Percentiles rank a stretch among this genome's conserved stretches.
These are phyloP conservation scores for Aythya baeri DNA, from an alignment of 2,113 vertebrate genomes.

Conservation along the genomic window DNA sequence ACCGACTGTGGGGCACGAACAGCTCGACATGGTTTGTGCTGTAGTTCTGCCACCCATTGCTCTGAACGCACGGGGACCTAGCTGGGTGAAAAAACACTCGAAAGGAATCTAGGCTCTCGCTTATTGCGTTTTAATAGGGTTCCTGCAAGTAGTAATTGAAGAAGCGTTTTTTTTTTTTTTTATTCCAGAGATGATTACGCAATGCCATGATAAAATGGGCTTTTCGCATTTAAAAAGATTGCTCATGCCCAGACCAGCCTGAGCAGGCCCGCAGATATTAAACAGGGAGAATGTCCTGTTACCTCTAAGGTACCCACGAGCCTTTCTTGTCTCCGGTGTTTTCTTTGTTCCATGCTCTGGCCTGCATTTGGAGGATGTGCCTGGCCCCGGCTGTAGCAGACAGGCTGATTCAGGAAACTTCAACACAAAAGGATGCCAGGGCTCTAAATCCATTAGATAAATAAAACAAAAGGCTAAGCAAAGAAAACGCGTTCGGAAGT, in stretches of 20 bases:
- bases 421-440: constrained; percentile 21
- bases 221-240: neutral
- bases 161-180: neutral
- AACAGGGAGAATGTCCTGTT: neutral
- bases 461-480: constrained; percentile 43
- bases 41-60: neutral
- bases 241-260: neutral
- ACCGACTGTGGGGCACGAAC: constrained; percentile 7
- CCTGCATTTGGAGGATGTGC: neutral
- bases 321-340: neutral
- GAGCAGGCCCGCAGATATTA: neutral
- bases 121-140: constrained; percentile 24
- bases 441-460: constrained; percentile 49
- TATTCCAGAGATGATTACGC: neutral
- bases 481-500: constrained; percentile 25
- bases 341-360: constrained; percentile 5
- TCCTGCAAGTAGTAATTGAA: neutral
- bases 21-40: constrained; percentile 38
- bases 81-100: neutral
- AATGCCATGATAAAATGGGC: neutral
- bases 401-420: constrained; percentile 48
- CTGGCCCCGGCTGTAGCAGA: neutral
- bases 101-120: constrained; percentile 22
- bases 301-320: neutral
- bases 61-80: neutral